Base-by-base conservation (phyloP, 2,888 invertebrate species). In the Drosophila limbata region DNA sequence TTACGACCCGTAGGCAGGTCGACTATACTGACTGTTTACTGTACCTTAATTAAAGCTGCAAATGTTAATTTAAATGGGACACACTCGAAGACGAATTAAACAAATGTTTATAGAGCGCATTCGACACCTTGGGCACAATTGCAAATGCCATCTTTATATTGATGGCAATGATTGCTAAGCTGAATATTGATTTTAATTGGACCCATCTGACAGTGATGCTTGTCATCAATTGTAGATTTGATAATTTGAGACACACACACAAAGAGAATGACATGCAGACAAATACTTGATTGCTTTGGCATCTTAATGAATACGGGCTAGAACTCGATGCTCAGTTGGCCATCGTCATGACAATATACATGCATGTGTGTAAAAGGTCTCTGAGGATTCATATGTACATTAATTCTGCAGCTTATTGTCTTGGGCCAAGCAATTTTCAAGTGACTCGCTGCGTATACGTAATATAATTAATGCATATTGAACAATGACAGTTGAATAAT, bases 41-140 rank as follows among this genome's bases (percentile, higher is more conserved):
- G 51, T 66, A 48, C 55, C 69, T 73, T 81, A 79, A 84, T 84
- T 84, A 87, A 87, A 82, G 79, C 71, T 82, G 79, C 76, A 84
- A 84, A 79, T 78, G 56, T 51, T 64, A 57, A 67, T 72, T 69
- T 79, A 61, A 76, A 81, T 60, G 62, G 45, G 48, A 33, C 35
- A 63, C 63, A 19, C 25, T 28, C 13, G 21, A 13, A 15, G 15
- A 6, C 25, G 25, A 37, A 39, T 40, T 40, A 60, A 37, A 35
- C 25, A 44, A 69, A 40, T 73, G 51, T 66, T 63, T 53, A 35
- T 45, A 21, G 15, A 63, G 19, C 51, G 31, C 9, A 55, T 35
- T 33, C 42, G 45, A 73, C 57, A 73, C 69, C 39, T 51, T 64
- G 45, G 62, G 33, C 55, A 42, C 28, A 66, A 42, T 28, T 5